Evolutionary conservation across 2,113 vertebrate genomes (phyloP), one percentile per base, ranked within the genome.

Genomic region (Cheilinus undulatus): DNA sequence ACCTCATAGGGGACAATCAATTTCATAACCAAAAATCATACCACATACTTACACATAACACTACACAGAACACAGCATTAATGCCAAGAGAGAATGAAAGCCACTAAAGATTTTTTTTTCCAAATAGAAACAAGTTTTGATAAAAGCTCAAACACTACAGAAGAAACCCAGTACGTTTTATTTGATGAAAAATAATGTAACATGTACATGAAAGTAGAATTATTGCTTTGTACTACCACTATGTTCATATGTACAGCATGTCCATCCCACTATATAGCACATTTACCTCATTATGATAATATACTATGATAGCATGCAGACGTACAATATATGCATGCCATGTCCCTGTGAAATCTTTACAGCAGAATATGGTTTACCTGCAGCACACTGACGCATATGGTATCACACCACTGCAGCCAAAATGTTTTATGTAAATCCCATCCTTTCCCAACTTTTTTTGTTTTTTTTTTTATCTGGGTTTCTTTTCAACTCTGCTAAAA

Each of bases 1-100:
- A 63, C 85, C 28, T 92, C 91, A 84, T 94, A 93, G 87, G 83
- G 89, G 85, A 89, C 89, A 78, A 72, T 82, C 59, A 79, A 84
- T 46, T 63, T 34, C 13, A 40, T 64, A 5, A 63, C 57, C 52
- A 50, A 4, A 78, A 67, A 67, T 64, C 66, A 67, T 71, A 78
- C 67, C 49, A 65, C 75, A 69, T 4, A 15, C 28, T 51, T 66
- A 76, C 67, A 78, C 49, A 49, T 26, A 64, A 69, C 74, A 76
- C 69, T 43, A 84, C 73, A 78, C 52, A 78, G 20, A 75, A 38
- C 48, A 56, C 22, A 61, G 11, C 62, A 73, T 52, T 45, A 59
- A 51, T 52, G 58, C 61, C 69, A 76, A 75, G 69, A 61, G 28
- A 30, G 45, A 26, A n/a, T 67, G 24, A 61, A 75, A 79, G 49